Base-by-base conservation (phyloP, 1,140 invertebrate genomes). In the Formica selysi region DNA sequence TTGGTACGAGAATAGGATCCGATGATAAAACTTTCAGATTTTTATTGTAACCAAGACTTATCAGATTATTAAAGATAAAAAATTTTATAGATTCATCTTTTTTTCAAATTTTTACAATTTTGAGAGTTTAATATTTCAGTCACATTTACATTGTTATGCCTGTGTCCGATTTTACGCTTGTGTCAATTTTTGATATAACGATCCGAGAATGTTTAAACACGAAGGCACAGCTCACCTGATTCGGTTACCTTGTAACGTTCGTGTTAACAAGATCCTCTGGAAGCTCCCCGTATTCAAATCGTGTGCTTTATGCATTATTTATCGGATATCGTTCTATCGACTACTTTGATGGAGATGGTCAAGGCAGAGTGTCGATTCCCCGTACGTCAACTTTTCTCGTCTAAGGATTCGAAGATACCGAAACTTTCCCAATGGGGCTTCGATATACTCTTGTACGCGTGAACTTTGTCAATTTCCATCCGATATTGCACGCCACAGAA, bases 321-420 rank as follows among this genome's bases (percentile, higher is more conserved):
- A 83, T 83, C 29, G 38, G 57, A 62, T 83, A 61, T 48, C 68
- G 54, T 36, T 74, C 68, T 19, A 74, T 62, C 36, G 79, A 80
- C 32, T 70, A 38, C 26, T 64, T 29, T 65, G 59, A 73, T 32
- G 29, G 61, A 38, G 32, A 57, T 78, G 81, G 81, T 76, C 71
- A 76, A 84, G 68, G 59, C 38, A 59, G 44, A 78, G 78, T 61
- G 65, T 78, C 81, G 81, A 78, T 85, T 29, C 19, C 62, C 4
- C 73, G 32, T 76, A 41, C 61, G 76, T 32, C 81, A 85, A 85
- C 81, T 85, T 85, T 65, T 64, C 81, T 78, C 73, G 80, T 83
- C 80, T 29, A 76, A 59, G 73, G 71, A n/a, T 73, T 54, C 36
- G 32, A 54, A 78, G 48, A 85, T 78, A 78, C 44, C 29, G 81